A percentile compares a stretch with the other conserved stretches of the same genome.
These are phyloP conservation scores for Parauchenoglanis ngamensis DNA, from an alignment of 2,797 vertebrate species.

Conservation along the genomic window DNA sequence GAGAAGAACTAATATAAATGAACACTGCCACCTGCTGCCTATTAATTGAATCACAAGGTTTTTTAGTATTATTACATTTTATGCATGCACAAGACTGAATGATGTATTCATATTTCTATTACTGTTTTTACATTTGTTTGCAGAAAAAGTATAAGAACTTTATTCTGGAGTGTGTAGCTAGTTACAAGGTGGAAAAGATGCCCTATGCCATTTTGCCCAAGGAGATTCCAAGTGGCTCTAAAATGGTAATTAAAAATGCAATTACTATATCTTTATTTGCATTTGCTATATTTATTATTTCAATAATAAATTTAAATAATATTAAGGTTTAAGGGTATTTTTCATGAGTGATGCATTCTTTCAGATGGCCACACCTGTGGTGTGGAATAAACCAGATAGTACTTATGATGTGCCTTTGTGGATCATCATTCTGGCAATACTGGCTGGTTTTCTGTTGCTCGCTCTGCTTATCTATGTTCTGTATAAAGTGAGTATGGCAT, in stretches of 20 bases:
- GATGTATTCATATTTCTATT: background rate
- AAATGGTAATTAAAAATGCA: conserved; percentile 73
- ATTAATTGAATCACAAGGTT: background rate
- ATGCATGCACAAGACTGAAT: background rate
- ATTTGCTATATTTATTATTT: background rate
- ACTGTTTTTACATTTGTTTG: conserved; percentile 14
- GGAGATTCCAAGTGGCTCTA: conserved; percentile 73
- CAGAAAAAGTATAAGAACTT: conserved; percentile 80
- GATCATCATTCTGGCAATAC: conserved; percentile 91
- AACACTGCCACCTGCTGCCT: conserved; percentile 66
- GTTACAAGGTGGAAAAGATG: conserved; percentile 81
- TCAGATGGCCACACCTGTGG: conserved; percentile 82
- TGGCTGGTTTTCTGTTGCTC: conserved; percentile 88
- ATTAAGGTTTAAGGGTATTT: background rate
- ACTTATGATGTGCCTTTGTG: conserved; percentile 85
- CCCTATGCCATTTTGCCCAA: conserved; percentile 84
- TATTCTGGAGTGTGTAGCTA: conserved; percentile 82
- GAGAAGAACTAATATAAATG: conserved; percentile 27
- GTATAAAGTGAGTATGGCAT: conserved; percentile 83
- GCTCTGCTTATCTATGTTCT: conserved; percentile 90
- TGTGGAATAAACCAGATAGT: conserved; percentile 86
- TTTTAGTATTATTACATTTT: background rate
- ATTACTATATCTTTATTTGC: too few relatives aligned
- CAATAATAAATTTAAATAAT: background rate
- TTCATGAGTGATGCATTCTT: background rate